phyloP scores from a whole-genome alignment of 2,888 invertebrate species.

The Elmis aenea region DNA sequence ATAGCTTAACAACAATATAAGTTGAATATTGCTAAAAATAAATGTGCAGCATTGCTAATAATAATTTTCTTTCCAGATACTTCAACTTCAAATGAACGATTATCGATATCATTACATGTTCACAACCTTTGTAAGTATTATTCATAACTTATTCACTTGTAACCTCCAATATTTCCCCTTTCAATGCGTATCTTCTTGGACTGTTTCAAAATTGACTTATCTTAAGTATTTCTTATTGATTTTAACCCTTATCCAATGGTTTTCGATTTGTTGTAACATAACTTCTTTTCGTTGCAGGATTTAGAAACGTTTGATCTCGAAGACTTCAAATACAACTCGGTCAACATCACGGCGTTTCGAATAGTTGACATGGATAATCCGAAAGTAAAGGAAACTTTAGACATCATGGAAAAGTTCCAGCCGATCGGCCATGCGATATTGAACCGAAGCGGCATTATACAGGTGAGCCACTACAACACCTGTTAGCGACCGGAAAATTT shows the following conservation, averaged over 20 bases:
- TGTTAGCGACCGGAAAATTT: slow-evolving; percentile 8
- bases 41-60: too few species aligned
- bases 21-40: too few species aligned
- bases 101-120: slow-evolving; percentile 93
- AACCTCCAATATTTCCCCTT: too few species aligned
- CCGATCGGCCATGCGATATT: slow-evolving; percentile 76
- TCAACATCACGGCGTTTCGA: slow-evolving; percentile 92
- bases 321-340: slow-evolving; percentile 89
- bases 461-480: slow-evolving; percentile 52
- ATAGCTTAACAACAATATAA: too few species aligned
- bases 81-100: slow-evolving; percentile 94
- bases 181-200: too few species aligned
- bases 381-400: slow-evolving; percentile 67
- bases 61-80: slow-evolving; percentile 66
- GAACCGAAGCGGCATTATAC: slow-evolving; percentile 62
- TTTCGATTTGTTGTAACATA: too few species aligned
- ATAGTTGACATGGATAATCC: slow-evolving; percentile 77
- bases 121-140: slow-evolving; percentile 83
- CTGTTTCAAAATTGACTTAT: too few species aligned
- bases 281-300: too few species aligned
- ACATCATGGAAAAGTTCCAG: slow-evolving; percentile 84
- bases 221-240: too few species aligned
- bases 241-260: too few species aligned
- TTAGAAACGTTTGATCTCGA: slow-evolving; percentile 83
- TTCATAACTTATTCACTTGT: too few species aligned